These are phyloP conservation scores for Neria commutata DNA, from an alignment of 2,888 invertebrate genomes.

Conservation along the genomic window DNA sequence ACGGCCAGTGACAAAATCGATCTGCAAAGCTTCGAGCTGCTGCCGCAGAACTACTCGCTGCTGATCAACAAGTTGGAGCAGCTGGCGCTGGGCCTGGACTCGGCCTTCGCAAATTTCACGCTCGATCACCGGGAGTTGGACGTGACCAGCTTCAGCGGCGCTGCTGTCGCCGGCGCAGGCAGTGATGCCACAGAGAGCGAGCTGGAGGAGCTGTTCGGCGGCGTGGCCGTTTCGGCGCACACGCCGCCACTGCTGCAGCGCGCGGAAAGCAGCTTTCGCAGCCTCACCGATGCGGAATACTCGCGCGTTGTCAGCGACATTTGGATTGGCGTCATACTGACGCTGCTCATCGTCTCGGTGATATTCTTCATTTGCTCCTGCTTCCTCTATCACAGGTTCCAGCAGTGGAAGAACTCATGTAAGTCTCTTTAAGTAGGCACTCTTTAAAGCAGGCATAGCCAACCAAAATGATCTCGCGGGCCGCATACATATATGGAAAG, in stretches of 20 bases:
- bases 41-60: conserved; percentile 57
- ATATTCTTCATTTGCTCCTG: conserved; percentile 70
- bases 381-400: conserved; percentile 69
- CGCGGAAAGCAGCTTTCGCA: conserved; percentile 41
- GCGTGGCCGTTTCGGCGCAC: conserved; percentile 43
- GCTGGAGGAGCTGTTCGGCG: conserved; percentile 39
- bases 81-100: conserved; percentile 54
- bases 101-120: conserved; percentile 52
- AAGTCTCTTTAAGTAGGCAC: too few species aligned
- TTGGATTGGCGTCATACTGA: conserved; percentile 69
- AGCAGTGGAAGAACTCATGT: conserved; percentile 70
- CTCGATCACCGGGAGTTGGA: conserved; percentile 54
- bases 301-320: conserved; percentile 68
- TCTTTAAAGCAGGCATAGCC: too few species aligned
- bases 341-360: conserved; percentile 68
- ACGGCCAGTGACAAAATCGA: conserved; percentile 42
- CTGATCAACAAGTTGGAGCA: conserved; percentile 58
- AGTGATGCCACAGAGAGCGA: conserved; percentile 38
- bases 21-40: conserved; percentile 45
- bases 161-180: conserved; percentile 24
- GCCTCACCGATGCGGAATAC: conserved; percentile 62
- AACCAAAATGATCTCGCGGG: too few species aligned
- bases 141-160: conserved; percentile 42
- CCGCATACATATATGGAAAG: too few species aligned
- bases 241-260: conserved; percentile 36